A percentile compares a stretch with the other conserved stretches of the same genome.
phyloP scores from a whole-genome alignment of 2,113 vertebrate species.

The Acrocephalus kingi region DNA sequence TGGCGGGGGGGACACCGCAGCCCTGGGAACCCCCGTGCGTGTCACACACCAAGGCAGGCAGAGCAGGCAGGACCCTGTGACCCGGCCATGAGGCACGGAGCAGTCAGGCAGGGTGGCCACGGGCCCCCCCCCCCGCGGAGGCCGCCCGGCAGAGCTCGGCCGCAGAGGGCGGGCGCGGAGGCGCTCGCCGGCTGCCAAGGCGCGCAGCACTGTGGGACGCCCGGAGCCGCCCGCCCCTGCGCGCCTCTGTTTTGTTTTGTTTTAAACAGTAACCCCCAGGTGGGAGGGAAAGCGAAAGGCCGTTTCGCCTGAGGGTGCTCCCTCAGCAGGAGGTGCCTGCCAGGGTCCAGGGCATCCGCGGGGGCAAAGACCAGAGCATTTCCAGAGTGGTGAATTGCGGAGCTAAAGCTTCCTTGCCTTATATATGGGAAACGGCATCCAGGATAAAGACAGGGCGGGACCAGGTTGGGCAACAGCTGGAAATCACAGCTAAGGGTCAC shows the following conservation, averaged over 20 bases:
- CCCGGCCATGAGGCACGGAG: accelerated
- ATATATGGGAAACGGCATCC: background rate
- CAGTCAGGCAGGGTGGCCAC: accelerated
- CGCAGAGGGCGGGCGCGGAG: background rate
- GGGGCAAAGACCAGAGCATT: too few species aligned
- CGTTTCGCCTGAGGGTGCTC: background rate
- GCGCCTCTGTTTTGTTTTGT: background rate
- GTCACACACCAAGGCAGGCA: background rate
- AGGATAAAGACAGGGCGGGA: background rate
- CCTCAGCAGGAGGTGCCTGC: accelerated
- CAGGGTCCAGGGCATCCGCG: accelerated
- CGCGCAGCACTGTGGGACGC: background rate
- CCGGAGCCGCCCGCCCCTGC: background rate
- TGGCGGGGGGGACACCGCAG: accelerated
- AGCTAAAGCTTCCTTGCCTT: background rate
- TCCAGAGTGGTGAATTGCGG: background rate
- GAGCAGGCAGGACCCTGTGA: accelerated
- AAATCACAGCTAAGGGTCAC: slow-evolving; percentile 23
- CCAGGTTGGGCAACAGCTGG: background rate
- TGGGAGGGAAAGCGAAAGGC: accelerated
- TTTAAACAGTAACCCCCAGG: background rate
- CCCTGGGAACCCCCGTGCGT: accelerated
- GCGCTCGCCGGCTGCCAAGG: background rate
- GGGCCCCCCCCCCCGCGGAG: background rate
- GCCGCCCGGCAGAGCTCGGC: too few species aligned